Base-by-base conservation (phyloP, 2,888 invertebrate species). In the Noctua janthe region DNA sequence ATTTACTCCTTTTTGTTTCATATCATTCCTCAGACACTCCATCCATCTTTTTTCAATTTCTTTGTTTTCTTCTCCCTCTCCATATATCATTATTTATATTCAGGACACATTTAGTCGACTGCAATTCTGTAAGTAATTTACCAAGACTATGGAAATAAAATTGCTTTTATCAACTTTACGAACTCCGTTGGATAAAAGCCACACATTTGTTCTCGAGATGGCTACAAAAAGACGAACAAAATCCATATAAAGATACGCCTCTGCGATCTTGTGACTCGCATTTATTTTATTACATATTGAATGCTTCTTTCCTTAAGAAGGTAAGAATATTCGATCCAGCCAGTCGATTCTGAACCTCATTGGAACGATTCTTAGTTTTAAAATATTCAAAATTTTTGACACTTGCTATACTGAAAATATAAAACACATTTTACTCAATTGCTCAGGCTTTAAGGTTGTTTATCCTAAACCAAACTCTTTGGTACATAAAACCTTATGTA, bases 231-330 rank as follows among this genome's bases (percentile, higher is more conserved):
- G 80, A 88, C 81, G 64, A 88, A 87, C 76, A 64, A 71, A 87
- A 76, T 74, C 86, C 84, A 80, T 82, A 84, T 71, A 80, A 11
- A 87, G 89, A 88, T 82, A 87, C 87, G 87, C 89, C 86, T 86
- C 80, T 71, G 71, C 84, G 71, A 80, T 79, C 80, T 81, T 80
- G 75, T 67, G 74, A 73, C 39, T 85, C 74, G 83, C 79, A 84
- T 89, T 90, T 67, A 88, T 88, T 90, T 89, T 89, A 90, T 90
- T 89, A 88, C 80, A 78, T 80, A 88, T 83, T 86, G 82, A 87
- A 80, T 70, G 47, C 39, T 72, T 67, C 11, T 29, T 7, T 29
- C 3, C 0, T 29, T 13, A 1, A 59, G 80, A 86, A 82, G 15
- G 54, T 70, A 0, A 8, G 23, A 87, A 67, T 64, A 73, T 64